Conservation (phyloP, 2,797 vertebrate genomes). For the Lithobates pipiens region DNA sequence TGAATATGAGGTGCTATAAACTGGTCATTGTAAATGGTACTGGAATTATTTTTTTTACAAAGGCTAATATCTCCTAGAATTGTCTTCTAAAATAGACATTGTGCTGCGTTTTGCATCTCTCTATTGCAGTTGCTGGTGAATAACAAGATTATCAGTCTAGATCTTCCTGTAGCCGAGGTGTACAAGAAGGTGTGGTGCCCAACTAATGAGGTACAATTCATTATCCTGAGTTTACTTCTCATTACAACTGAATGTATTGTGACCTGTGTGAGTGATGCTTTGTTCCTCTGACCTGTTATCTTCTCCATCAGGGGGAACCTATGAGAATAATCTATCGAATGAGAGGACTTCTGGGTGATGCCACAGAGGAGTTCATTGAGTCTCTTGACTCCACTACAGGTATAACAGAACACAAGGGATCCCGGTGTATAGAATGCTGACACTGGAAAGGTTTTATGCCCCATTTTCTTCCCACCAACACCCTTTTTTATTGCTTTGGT, state of each 20-base stretch:
- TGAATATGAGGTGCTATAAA: too few species aligned
- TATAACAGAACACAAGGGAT: constrained; percentile 62
- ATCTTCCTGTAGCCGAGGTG: constrained; percentile 94
- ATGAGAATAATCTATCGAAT: constrained; percentile 99
- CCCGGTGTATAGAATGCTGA: not conserved
- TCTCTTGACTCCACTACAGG: constrained; percentile 97
- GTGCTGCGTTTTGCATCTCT: not conserved
- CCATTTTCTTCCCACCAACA: too few species aligned
- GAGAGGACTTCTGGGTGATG: constrained; percentile 95
- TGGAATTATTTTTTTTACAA: too few species aligned
- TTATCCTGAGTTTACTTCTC: not conserved
- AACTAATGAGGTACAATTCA: constrained; percentile 89
- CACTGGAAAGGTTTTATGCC: not conserved
- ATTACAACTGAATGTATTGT: not conserved
- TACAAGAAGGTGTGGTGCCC: constrained; percentile 99
- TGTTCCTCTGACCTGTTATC: not conserved
- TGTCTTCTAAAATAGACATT: too few species aligned
- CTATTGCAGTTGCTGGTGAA: constrained; percentile 91
- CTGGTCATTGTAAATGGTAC: too few species aligned
- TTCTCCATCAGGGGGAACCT: constrained; percentile 86
- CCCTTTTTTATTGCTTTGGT: too few species aligned
- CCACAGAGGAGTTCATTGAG: constrained; percentile 98
- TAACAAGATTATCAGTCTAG: constrained; percentile 98
- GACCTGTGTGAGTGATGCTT: not conserved
- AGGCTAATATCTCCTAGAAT: too few species aligned